phyloP scores from a whole-genome alignment of 2,888 invertebrate genomes.

The Tromatobia lineatoria region DNA sequence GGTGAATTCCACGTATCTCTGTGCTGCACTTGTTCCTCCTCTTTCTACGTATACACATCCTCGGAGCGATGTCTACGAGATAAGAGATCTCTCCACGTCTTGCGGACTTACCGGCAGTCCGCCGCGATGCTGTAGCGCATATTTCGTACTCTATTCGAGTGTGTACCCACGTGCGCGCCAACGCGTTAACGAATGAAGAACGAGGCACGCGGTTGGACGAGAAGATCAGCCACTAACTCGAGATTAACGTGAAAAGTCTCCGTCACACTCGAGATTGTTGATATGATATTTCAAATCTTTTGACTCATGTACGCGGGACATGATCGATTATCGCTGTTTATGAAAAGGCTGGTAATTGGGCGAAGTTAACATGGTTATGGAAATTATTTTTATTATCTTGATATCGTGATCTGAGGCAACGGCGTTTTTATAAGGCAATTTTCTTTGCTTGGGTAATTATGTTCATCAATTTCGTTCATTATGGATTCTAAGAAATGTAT shows the following conservation, averaged over 20 bases:
- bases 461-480: too few species aligned
- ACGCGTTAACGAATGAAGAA: slow-evolving; percentile 69
- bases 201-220: slow-evolving; percentile 65
- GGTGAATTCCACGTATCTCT: slow-evolving; percentile 76
- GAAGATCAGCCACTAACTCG: slow-evolving; percentile 52
- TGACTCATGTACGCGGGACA: background rate
- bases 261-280: slow-evolving; percentile 4
- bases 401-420: too few species aligned
- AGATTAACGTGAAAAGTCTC: slow-evolving; percentile 50
- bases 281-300: slow-evolving; percentile 7
- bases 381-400: background rate
- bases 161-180: slow-evolving; percentile 58
- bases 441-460: too few species aligned
- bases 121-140: slow-evolving; percentile 28
- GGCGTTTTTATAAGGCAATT: too few species aligned
- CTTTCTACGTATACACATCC: slow-evolving; percentile 42
- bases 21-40: slow-evolving; percentile 56
- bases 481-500: too few species aligned
- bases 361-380: background rate
- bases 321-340: background rate
- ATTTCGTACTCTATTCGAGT: slow-evolving; percentile 38
- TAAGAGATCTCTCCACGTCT: slow-evolving; percentile 56
- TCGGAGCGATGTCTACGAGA: slow-evolving; percentile 47
- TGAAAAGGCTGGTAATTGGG: background rate
- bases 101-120: slow-evolving; percentile 18